phyloP scores from a whole-genome alignment of 2,888 invertebrate species.

The Lagria hirta region DNA sequence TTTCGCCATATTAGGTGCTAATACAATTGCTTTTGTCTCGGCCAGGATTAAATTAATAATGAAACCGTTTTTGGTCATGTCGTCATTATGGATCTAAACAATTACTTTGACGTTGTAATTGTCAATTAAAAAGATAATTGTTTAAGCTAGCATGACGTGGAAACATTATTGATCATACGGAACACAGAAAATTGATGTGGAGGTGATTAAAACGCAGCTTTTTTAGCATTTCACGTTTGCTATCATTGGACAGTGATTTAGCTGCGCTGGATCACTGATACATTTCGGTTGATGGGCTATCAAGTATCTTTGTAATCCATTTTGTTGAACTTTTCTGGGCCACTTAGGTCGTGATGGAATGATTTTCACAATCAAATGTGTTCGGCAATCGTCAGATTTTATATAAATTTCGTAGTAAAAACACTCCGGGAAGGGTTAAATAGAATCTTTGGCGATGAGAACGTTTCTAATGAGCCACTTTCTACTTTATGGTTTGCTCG shows the following conservation, averaged over 20 bases:
- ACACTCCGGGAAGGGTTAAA: slow-evolving; percentile 9
- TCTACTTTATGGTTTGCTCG: slow-evolving; percentile 31
- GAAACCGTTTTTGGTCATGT: slow-evolving; percentile 6
- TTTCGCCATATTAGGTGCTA: slow-evolving; percentile 6
- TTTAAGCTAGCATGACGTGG: not conserved
- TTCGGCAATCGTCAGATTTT: slow-evolving; percentile 3
- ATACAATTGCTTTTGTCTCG: slow-evolving; percentile 8
- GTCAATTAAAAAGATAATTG: slow-evolving; percentile 9
- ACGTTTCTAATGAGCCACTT: slow-evolving; percentile 33
- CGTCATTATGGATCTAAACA: slow-evolving; percentile 8
- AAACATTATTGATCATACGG: slow-evolving; percentile 6
- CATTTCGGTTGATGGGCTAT: slow-evolving; percentile 15
- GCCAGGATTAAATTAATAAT: not conserved
- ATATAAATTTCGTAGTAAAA: slow-evolving; percentile 14
- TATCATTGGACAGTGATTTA: slow-evolving; percentile 10
- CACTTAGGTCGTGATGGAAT: slow-evolving; percentile 6
- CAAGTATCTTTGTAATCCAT: slow-evolving; percentile 9
- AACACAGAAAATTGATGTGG: not conserved
- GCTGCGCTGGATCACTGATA: slow-evolving; percentile 4
- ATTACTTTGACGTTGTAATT: slow-evolving; percentile 10
- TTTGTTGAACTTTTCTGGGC: slow-evolving; percentile 5
- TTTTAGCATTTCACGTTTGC: slow-evolving; percentile 2
- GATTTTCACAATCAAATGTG: slow-evolving; percentile 9
- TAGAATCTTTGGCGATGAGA: slow-evolving; percentile 29
- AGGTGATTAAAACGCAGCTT: slow-evolving; percentile 14